Base-by-base conservation (phyloP, 2,113 vertebrate species). In the Bombycilla garrulus region DNA sequence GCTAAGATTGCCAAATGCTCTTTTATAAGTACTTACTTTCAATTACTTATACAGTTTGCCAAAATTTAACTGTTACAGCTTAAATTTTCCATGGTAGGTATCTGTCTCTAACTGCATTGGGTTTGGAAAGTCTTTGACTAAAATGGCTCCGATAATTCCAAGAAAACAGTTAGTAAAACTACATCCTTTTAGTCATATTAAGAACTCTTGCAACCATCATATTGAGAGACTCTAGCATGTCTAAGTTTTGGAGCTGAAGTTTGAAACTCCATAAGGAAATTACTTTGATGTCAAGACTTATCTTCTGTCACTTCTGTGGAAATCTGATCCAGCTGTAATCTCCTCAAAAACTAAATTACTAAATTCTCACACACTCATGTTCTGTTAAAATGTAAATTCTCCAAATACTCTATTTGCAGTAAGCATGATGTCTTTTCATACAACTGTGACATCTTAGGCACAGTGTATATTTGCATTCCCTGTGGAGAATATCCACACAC, bases 321-420 rank as follows among this genome's bases (percentile, higher is more conserved):
- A 95, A 96, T 81, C 85, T 96, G 90, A 95, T 83, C 61, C 76
- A 83, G 28, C 61, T 81, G n/a, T 97, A 94, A 93, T 93, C 93
- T 86, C 61, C 85, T 57, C 71, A 78, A 81, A 90, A 83, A 44
- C 10, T 58, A 70, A 88, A 86, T 71, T 94, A 44, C 10, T 58
- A 70, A 88, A 86, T 71, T 94, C 56, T 92, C n/a, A 53, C 0
- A 0, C 1, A 4, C 26, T 76, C 10, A 22, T 54, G 25, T 54
- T 77, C 87, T 83, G 47, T 78, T 81, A 88, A 95, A 93, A 90
- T 90, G 60, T 71, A 95, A 95, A 86, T 96, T 93, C 54, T 71
- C 60, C 28, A 56, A 66, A 87, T 73, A 76, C 28, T 66, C 12
- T 56, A 13, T 89, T 86, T 92, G 74, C 69, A 64, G 38, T 62